A percentile compares a stretch with the other conserved stretches of the same genome.
Conservation (phyloP, 2,113 vertebrate species). For the Drymodes brunneopygia region DNA sequence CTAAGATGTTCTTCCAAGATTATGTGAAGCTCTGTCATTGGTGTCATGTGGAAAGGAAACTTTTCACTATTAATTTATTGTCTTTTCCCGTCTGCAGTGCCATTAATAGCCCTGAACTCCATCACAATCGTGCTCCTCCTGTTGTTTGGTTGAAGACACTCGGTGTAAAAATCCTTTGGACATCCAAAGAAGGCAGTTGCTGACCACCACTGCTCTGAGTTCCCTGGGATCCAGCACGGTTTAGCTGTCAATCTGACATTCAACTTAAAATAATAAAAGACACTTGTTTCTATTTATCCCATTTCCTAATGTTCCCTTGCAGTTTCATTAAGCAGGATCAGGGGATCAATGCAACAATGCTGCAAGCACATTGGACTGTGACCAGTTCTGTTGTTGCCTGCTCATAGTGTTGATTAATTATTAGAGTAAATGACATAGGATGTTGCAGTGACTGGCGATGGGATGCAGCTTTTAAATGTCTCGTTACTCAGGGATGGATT, state of each 20-base stretch:
- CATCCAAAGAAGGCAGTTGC: constrained; percentile 32
- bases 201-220: not conserved
- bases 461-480: not conserved
- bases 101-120: constrained; percentile 89
- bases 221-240: constrained; percentile 11
- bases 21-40: not conserved
- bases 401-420: not conserved
- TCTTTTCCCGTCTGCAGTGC: constrained; percentile 73
- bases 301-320: constrained; percentile 35
- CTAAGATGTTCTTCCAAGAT: not conserved
- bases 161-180: not conserved
- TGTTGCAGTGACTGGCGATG: not conserved
- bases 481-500: constrained; percentile 66
- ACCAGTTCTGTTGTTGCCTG: not conserved
- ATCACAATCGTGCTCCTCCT: constrained; percentile 86
- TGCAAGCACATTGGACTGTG: not conserved
- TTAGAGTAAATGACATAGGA: not conserved
- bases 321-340: constrained; percentile 48
- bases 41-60: not conserved
- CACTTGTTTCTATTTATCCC: constrained; percentile 61
- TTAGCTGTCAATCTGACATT: constrained; percentile 25
- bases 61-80: not conserved
- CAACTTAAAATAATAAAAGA: constrained; percentile 68
- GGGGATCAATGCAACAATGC: not conserved
- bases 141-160: constrained; percentile 83